A percentile compares a stretch with the other conserved stretches of the same genome.
Evolutionary conservation across 2,888 invertebrate genomes (phyloP).

Genomic region (Xestia xanthographa): DNA sequence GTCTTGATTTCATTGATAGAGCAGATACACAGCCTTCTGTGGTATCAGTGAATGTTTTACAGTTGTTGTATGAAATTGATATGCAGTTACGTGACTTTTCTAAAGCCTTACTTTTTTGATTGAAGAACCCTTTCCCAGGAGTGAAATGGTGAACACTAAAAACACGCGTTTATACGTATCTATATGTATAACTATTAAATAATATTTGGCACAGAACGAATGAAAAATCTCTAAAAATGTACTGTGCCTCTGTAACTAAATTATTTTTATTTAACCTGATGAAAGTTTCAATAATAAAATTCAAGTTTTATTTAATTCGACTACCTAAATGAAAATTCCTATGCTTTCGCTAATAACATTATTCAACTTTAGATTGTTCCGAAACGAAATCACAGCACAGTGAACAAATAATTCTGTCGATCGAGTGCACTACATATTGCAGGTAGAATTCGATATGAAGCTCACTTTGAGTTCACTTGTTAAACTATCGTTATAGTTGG

Average conservation of each 20-base stretch:
- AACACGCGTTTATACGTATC: neutral
- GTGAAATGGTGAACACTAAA: neutral
- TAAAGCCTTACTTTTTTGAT: neutral
- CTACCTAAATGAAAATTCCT: conserved; percentile 36
- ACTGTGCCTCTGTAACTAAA: conserved; percentile 30
- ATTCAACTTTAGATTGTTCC: conserved; percentile 56
- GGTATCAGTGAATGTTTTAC: conserved; percentile 3
- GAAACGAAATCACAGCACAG: conserved; percentile 68
- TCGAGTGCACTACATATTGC: conserved; percentile 79
- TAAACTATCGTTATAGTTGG: conserved; percentile 87
- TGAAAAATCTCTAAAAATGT: conserved; percentile 32
- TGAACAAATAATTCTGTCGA: conserved; percentile 76
- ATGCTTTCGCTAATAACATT: conserved; percentile 35
- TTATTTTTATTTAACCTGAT: conserved; percentile 36
- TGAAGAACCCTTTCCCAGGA: neutral
- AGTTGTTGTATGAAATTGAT: neutral
- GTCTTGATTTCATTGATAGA: conserved; percentile 44
- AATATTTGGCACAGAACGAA: conserved; percentile 46
- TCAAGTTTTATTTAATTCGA: conserved; percentile 18
- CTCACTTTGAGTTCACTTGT: conserved; percentile 86
- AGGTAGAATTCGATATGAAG: conserved; percentile 83
- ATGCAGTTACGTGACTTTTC: neutral
- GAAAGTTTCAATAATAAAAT: conserved; percentile 38
- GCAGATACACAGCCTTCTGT: conserved; percentile 20
- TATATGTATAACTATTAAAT: conserved; percentile 26